Conservation (phyloP, 2,888 invertebrate species). For the Drosophila ustulata region DNA sequence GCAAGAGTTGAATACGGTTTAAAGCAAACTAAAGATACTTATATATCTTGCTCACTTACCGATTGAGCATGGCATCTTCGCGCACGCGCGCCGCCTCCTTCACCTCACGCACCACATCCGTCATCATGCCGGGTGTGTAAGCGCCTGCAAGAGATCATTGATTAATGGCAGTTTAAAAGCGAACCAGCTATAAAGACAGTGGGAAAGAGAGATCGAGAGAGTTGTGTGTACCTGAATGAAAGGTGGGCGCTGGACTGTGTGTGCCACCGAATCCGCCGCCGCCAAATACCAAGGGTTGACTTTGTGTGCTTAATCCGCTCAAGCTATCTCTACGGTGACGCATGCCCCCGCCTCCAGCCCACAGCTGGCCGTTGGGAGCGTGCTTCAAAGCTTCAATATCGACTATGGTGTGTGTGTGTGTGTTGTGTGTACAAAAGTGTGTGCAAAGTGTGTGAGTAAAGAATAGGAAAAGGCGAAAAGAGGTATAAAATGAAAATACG, state of each 20-base stretch:
- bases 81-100: constrained; percentile 90
- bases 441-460: constrained; percentile 58
- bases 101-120: constrained; percentile 90
- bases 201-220: background rate
- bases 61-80: constrained; percentile 89
- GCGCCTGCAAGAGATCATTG: constrained; percentile 73
- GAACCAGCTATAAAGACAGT: background rate
- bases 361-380: constrained; percentile 85
- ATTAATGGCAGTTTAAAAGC: background rate
- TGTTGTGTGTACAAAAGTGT: constrained; percentile 36
- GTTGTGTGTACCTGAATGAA: constrained; percentile 84
- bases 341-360: constrained; percentile 83
- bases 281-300: constrained; percentile 85
- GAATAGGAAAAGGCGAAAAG: constrained; percentile 49
- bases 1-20: background rate
- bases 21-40: background rate
- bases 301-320: constrained; percentile 85
- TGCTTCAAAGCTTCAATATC: constrained; percentile 88
- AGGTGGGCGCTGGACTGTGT: constrained; percentile 85
- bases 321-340: constrained; percentile 86
- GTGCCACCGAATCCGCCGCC: constrained; percentile 85
- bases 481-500: constrained; percentile 56
- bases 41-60: constrained; percentile 56
- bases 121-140: constrained; percentile 90
- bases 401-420: constrained; percentile 81